These are phyloP conservation scores for Pomacea maculata DNA, from an alignment of 1,140 invertebrate species.

Conservation along the genomic window DNA sequence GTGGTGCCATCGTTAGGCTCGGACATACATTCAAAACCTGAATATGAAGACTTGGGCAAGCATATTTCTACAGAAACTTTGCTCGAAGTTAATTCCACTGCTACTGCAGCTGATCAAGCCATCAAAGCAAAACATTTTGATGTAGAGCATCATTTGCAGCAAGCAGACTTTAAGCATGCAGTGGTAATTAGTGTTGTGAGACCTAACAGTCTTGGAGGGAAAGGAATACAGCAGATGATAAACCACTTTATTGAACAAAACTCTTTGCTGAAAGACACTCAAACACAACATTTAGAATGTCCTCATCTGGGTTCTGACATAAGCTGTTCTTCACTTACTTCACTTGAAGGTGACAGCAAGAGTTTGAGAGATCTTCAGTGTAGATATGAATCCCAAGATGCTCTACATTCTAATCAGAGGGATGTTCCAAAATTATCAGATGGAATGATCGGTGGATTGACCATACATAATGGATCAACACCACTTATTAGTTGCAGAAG, in stretches of 20 bases:
- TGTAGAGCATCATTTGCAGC: background rate
- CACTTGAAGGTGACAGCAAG: no score
- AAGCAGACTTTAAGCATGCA: background rate
- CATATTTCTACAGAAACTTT: background rate
- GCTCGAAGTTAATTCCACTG: background rate
- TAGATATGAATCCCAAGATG: no score
- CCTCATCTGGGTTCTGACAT: no score
- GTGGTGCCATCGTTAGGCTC: background rate
- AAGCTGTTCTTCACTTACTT: no score
- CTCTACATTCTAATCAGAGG: no score
- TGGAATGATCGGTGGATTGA: no score
- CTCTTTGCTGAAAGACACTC: no score
- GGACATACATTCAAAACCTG: background rate
- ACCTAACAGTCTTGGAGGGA: conserved; percentile 1
- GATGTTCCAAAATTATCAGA: no score
- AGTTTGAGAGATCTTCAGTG: no score
- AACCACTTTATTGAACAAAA: conserved; percentile 15
- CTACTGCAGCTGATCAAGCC: background rate
- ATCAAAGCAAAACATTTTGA: background rate
- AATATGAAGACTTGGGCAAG: background rate
- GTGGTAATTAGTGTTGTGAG: background rate
- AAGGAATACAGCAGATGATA: conserved; percentile 15
- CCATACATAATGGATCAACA: no score
- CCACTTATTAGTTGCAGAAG: no score
- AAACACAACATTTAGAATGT: no score